These are phyloP conservation scores for Tinea semifulvella DNA, from an alignment of 2,888 invertebrate species.

Conservation along the genomic window DNA sequence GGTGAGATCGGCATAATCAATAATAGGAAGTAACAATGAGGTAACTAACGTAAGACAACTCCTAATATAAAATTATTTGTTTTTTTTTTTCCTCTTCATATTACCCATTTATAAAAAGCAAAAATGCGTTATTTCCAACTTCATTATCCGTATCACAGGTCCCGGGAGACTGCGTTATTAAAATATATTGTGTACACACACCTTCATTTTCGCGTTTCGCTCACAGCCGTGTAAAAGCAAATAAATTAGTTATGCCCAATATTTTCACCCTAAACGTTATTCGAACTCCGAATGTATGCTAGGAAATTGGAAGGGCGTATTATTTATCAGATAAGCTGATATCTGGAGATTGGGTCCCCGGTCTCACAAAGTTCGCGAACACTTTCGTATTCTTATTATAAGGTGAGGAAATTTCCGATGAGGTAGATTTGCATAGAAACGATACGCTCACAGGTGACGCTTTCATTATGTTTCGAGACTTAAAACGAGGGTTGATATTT, in stretches of 20 bases:
- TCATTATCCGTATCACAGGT: conserved; percentile 52
- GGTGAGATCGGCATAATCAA: too few relatives aligned
- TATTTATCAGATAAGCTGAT: conserved; percentile 54
- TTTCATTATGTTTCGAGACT: conserved; percentile 54
- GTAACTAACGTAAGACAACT: too few relatives aligned
- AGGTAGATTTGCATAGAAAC: conserved; percentile 52
- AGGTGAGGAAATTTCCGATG: conserved; percentile 52
- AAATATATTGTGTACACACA: conserved; percentile 54
- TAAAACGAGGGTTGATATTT: too few relatives aligned
- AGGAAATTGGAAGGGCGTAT: conserved; percentile 52
- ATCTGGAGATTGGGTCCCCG: conserved; percentile 35
- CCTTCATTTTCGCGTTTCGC: conserved; percentile 39
- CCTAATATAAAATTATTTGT: conserved; percentile 32
- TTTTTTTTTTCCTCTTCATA: conserved; percentile 31
- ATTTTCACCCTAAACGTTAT: conserved; percentile 59
- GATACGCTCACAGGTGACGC: conserved; percentile 55
- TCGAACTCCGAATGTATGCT: conserved; percentile 43
- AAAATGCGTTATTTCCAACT: conserved; percentile 51
- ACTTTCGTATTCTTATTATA: conserved; percentile 51
- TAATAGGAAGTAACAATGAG: too few relatives aligned
- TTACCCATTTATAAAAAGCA: conserved; percentile 37
- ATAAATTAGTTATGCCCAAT: conserved; percentile 60
- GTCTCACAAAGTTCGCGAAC: conserved; percentile 23
- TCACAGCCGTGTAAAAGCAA: conserved; percentile 34
- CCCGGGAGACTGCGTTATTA: conserved; percentile 58